These are phyloP conservation scores for Ochropleura plecta DNA, from an alignment of 2,888 invertebrate genomes.

Conservation along the genomic window DNA sequence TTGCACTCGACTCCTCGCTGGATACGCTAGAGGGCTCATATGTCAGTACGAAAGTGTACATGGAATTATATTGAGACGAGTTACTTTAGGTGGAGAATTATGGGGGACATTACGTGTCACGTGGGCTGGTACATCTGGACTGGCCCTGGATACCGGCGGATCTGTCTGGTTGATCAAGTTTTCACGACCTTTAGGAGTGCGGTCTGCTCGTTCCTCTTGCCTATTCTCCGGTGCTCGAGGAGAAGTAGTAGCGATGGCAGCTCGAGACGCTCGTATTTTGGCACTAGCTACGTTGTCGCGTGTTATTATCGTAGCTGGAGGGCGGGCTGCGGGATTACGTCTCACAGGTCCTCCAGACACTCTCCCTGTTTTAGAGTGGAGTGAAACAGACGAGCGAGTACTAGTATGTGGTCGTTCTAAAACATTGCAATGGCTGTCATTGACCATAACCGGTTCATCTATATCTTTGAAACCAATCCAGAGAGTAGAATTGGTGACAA, in stretches of 20 bases:
- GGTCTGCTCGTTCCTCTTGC: conserved; percentile 97
- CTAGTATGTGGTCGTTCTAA: conserved; percentile 97
- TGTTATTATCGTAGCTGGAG: conserved; percentile 91
- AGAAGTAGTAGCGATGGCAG: conserved; percentile 91
- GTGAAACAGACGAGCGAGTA: conserved; percentile 93
- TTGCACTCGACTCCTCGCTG: conserved; percentile 95
- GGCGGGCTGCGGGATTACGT: conserved; percentile 87
- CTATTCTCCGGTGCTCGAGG: conserved; percentile 99
- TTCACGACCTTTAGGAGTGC: conserved; percentile 96
- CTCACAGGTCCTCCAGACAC: conserved; percentile 94
- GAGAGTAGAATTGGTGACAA: conserved; percentile 92
- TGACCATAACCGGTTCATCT: conserved; percentile 84
- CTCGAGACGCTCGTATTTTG: conserved; percentile 91
- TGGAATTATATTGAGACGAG: conserved; percentile 87
- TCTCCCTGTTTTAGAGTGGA: conserved; percentile 98
- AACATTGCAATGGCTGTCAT: conserved; percentile 96
- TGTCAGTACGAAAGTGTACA: conserved; percentile 96
- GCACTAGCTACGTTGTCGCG: conserved; percentile 98
- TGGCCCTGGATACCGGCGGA: conserved; percentile 96
- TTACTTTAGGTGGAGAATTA: conserved; percentile 87
- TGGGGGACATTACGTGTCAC: conserved; percentile 87
- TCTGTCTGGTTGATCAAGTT: conserved; percentile 98
- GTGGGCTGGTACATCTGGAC: conserved; percentile 86
- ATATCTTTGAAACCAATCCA: conserved; percentile 91
- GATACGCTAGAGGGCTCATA: conserved; percentile 94